Evolutionary conservation across 2,797 vertebrate genomes (phyloP).

Genomic region (Catamblyrhynchus diadema): DNA sequence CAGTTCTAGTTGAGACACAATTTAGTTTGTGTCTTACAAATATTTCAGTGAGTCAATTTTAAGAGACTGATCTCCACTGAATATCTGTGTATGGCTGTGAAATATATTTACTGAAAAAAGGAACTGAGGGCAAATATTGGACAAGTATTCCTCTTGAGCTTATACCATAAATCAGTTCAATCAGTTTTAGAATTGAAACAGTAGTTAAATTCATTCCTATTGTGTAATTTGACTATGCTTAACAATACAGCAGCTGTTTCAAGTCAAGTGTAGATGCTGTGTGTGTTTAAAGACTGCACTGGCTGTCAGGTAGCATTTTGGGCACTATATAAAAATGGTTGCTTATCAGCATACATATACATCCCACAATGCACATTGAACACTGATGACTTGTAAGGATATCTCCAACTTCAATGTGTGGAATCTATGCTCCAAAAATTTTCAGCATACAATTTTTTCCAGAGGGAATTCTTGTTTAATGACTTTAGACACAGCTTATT

Average conservation of each 20-base stretch:
- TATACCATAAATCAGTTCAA: background rate
- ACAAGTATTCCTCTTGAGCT: background rate
- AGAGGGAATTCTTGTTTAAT: background rate
- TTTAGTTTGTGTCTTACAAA: background rate
- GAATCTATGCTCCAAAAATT: background rate
- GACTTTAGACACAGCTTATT: background rate
- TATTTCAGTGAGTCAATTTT: background rate
- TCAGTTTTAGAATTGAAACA: background rate
- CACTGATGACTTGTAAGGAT: background rate
- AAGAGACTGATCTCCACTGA: background rate
- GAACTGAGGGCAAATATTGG: background rate
- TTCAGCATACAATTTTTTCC: background rate
- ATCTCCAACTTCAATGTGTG: background rate
- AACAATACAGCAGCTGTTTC: background rate
- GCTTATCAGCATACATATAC: background rate
- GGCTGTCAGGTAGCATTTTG: background rate
- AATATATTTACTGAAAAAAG: background rate
- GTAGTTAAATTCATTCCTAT: background rate
- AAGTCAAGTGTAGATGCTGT: background rate
- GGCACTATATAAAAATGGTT: background rate
- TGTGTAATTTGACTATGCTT: background rate
- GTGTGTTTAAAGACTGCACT: background rate
- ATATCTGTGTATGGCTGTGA: background rate
- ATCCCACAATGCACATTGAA: background rate
- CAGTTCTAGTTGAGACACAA: background rate